Conservation (phyloP, 1,140 invertebrate species). For the Berghia stephanieae region DNA sequence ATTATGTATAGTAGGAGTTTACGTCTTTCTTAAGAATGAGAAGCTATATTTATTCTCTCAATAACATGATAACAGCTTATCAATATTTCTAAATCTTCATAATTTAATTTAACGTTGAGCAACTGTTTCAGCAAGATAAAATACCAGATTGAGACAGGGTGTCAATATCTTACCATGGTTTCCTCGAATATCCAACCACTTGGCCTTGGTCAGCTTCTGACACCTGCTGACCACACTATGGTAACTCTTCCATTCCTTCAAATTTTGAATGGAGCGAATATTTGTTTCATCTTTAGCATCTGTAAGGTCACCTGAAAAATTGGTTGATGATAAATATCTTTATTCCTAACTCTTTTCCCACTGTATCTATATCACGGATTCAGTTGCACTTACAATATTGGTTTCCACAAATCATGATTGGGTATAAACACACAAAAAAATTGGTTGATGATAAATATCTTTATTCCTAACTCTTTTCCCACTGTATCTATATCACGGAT, state of each 20-base stretch:
- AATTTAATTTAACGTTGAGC: background rate
- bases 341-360: too few relatives aligned
- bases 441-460: too few relatives aligned
- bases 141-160: too few relatives aligned
- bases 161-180: conserved; percentile 95
- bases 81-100: background rate
- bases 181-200: conserved; percentile 91
- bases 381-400: too few relatives aligned
- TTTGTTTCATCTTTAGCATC: conserved; percentile 85
- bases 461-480: too few relatives aligned
- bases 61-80: background rate
- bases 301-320: conserved; percentile 84
- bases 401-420: too few relatives aligned
- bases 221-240: conserved; percentile 76
- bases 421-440: too few relatives aligned
- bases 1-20: background rate
- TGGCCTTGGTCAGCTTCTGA: conserved; percentile 59
- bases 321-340: too few relatives aligned
- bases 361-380: too few relatives aligned
- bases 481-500: too few relatives aligned
- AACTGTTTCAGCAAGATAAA: too few relatives aligned
- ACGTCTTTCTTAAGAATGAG: background rate
- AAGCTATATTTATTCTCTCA: background rate
- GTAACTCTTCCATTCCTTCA: conserved; percentile 88
- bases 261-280: conserved; percentile 83